Evolutionary conservation across 2,888 invertebrate genomes (phyloP).

Genomic region (Trissonchulus sp.): DNA sequence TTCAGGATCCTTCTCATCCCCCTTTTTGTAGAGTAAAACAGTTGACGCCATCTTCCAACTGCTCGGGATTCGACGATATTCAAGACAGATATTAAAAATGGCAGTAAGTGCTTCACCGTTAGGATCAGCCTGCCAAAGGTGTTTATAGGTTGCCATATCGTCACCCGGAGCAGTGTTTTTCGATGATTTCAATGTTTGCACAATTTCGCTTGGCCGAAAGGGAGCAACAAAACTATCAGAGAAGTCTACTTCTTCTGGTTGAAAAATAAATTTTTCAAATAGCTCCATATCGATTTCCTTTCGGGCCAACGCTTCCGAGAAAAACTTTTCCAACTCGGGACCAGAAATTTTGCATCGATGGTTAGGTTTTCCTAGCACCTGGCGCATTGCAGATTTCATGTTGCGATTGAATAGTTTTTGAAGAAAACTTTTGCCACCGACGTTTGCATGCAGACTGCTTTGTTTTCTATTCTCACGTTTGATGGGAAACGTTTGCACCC

Average conservation of each 20-base stretch:
- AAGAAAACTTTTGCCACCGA: too few relatives aligned
- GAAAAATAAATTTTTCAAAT: too few relatives aligned
- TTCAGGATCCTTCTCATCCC: constrained; percentile 41
- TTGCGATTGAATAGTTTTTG: not conserved
- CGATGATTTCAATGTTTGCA: not conserved
- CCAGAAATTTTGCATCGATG: not conserved
- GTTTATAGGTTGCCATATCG: not conserved
- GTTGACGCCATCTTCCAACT: constrained; percentile 38
- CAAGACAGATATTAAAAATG: not conserved
- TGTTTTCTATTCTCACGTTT: too few relatives aligned
- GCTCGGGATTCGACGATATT: constrained; percentile 34
- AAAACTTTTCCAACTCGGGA: not conserved
- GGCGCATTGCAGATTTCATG: not conserved
- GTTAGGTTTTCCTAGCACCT: not conserved
- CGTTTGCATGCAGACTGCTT: too few relatives aligned
- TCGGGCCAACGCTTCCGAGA: not conserved
- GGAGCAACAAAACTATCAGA: not conserved
- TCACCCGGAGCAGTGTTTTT: constrained; percentile 21
- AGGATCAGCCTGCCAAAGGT: constrained; percentile 18
- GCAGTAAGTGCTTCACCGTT: not conserved
- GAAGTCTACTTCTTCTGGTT: too few relatives aligned
- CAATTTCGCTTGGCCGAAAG: not conserved
- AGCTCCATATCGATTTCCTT: too few relatives aligned
- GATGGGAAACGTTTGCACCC: too few relatives aligned
- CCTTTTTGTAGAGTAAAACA: constrained; percentile 41